These are phyloP conservation scores for Apostichopus parvimensis DNA, from an alignment of 35 echinoderm and acorn worm genomes.

Conservation along the genomic window DNA sequence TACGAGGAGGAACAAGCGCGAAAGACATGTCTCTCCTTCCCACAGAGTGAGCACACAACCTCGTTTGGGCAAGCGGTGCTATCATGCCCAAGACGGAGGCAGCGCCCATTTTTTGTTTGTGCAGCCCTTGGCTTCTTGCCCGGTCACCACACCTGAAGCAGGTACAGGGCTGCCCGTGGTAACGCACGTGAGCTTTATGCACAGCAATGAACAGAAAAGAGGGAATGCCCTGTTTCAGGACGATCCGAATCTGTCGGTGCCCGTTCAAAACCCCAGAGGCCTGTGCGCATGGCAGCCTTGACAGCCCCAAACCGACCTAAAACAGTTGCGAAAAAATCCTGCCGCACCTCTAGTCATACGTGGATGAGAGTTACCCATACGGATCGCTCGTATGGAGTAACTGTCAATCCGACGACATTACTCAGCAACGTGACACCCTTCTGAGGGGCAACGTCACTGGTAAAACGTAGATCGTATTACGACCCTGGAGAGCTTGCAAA, in stretches of 20 bases:
- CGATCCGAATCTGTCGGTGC: not conserved
- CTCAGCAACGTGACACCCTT: not conserved
- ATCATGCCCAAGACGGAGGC: not conserved
- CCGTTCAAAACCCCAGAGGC: not conserved
- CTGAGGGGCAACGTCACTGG: not conserved
- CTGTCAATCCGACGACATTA: not conserved
- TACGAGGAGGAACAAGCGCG: not conserved
- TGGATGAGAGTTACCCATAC: not conserved
- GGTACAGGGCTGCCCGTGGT: not conserved
- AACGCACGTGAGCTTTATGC: not conserved
- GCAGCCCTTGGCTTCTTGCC: not conserved
- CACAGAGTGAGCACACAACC: not conserved
- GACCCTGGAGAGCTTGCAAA: too few relatives aligned
- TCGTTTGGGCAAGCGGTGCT: not conserved
- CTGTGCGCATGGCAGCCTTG: not conserved
- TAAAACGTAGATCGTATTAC: not conserved
- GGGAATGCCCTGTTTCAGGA: not conserved
- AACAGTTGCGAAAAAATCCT: not conserved
- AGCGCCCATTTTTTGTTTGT: not conserved
- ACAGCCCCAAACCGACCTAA: constrained; percentile 8
- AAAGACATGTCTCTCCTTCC: not conserved
- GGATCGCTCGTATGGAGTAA: not conserved
- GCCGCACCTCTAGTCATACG: not conserved
- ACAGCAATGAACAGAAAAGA: not conserved
- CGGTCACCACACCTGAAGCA: not conserved